Evolutionary conservation across 2,113 vertebrate genomes (phyloP).

Genomic region (Gambusia holbrooki): DNA sequence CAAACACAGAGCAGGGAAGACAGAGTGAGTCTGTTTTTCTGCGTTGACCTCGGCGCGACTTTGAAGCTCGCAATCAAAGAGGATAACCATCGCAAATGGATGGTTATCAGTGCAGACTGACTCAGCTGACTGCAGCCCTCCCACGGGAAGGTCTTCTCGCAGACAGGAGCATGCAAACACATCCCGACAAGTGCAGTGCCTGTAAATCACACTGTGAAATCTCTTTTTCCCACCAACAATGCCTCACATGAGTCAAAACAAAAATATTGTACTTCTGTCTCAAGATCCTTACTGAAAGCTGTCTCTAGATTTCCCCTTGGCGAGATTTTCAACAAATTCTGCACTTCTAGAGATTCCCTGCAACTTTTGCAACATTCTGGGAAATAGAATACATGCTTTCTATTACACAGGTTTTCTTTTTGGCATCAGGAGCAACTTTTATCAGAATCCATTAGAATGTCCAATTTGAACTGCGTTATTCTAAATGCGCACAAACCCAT

Average conservation of each 20-base stretch:
- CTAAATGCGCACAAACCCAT: no score
- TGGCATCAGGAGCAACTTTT: no score
- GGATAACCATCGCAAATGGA: conserved; percentile 27
- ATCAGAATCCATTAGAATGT: no score
- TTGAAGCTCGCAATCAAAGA: conserved; percentile 35
- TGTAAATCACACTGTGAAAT: background rate
- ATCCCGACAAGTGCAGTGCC: background rate
- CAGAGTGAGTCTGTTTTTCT: conserved; percentile 1
- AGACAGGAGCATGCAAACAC: background rate
- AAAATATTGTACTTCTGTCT: background rate
- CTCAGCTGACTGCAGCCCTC: conserved; percentile 17
- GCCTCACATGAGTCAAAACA: background rate
- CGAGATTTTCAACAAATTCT: no score
- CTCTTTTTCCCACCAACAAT: no score
- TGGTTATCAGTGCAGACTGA: conserved; percentile 28
- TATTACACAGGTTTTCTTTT: no score
- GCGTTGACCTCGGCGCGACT: conserved; percentile 23
- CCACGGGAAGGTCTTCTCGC: conserved; percentile 30
- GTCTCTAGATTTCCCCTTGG: no score
- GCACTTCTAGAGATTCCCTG: no score
- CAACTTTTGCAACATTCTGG: no score
- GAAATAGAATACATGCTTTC: no score
- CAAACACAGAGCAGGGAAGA: background rate
- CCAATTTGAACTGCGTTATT: no score
- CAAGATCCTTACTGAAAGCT: background rate